Evolutionary conservation across 2,797 vertebrate genomes (phyloP), one percentile per base, ranked within the genome.

Genomic region (Sebastolobus alascanus): DNA sequence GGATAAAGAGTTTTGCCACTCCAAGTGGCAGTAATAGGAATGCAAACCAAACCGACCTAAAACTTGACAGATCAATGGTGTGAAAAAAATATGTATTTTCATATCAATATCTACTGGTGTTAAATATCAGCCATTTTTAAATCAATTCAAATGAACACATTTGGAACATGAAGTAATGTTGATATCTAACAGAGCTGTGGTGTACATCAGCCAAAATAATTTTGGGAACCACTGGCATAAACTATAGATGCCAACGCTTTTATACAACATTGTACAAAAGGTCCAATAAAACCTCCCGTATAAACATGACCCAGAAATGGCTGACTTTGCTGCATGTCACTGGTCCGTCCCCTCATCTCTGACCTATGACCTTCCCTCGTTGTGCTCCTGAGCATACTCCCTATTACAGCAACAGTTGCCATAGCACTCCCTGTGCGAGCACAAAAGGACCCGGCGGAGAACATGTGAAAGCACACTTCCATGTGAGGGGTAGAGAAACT

Each of bases 401-500:
- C 46, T 88, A 89, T 90, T 92, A 92, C 93, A 86, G 93, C 87
- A 95, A 95, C 94, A 31, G 92, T 95, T 96, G 94, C 94, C 93
- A 95, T 94, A 93, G 94, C 86, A 43, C 86, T 88, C 79, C 69
- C 92, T 80, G 67, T 38, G 68, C n/a, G 55, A 89, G 89, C 90
- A 92, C 92, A 95, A 91, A 89, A 74, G 89, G 84, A 85, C 86
- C 88, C 77, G 75, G 63, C 70, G 79, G 80, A 88, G 90, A 90
- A 94, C 92, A 90, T 89, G 46, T 82, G 67, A 88, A 81, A 80
- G 68, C 79, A 73, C 56, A 64, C 80, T 84, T 72, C 68, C 68
- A 72, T 59, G 61, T 73, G 82, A 80, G 78, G 63, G 65, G 58
- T 84, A 64, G 65, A 92, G 90, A 92, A 88, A 93, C 70, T 31